phyloP scores from a whole-genome alignment of 2,888 invertebrate species.

The Neoscelio sp. region DNA sequence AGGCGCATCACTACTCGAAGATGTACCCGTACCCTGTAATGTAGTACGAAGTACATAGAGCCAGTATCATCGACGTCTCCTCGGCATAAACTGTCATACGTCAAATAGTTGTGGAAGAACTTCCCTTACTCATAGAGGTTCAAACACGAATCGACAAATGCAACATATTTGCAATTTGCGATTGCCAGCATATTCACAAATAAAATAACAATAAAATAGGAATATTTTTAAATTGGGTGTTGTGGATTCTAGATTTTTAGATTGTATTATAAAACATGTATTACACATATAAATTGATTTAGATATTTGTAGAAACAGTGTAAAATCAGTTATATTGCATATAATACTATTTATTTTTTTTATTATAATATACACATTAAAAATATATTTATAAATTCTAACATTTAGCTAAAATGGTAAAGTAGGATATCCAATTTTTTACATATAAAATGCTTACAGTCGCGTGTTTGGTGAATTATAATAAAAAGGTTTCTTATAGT shows the following conservation, averaged over 20 bases:
- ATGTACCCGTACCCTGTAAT: conserved; percentile 57
- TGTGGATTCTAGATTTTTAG: not conserved
- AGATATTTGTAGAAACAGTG: not conserved
- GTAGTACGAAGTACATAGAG: conserved; percentile 56
- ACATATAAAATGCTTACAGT: too few relatives aligned
- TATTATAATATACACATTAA: too few relatives aligned
- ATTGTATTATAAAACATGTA: too few relatives aligned
- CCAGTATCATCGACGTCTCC: conserved; percentile 50
- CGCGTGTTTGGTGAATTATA: too few relatives aligned
- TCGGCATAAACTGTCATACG: conserved; percentile 32
- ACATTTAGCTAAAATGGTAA: too few relatives aligned
- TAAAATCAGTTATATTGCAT: not conserved
- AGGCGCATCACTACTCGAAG: conserved; percentile 55
- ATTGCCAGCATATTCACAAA: conserved; percentile 26
- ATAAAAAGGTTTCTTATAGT: too few relatives aligned
- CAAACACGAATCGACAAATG: conserved; percentile 56
- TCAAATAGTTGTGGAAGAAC: conserved; percentile 49
- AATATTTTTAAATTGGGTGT: conserved; percentile 6
- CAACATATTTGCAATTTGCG: conserved; percentile 8
- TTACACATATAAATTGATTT: too few relatives aligned
- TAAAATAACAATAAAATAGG: conserved; percentile 7
- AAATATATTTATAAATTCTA: too few relatives aligned
- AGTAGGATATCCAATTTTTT: too few relatives aligned
- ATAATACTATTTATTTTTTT: too few relatives aligned
- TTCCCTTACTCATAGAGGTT: conserved; percentile 36